A percentile compares a stretch with the other conserved stretches of the same genome.
Conservation (phyloP, 2,113 vertebrate species). For the Peromyscus californicus region DNA sequence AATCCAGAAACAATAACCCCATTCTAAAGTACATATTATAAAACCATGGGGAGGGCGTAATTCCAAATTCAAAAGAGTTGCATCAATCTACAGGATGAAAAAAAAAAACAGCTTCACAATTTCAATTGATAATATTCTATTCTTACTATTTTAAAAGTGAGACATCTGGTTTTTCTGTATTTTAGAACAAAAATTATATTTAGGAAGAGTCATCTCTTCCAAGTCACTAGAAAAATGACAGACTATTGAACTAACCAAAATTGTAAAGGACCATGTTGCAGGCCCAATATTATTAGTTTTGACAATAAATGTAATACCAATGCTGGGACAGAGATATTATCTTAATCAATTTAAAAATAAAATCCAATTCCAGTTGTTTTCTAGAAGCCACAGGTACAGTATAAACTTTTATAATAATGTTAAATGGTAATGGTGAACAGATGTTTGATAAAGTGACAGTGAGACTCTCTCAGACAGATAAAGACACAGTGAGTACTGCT, state of each 20-base stretch:
- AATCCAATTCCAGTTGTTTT: not conserved
- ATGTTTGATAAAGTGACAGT: not conserved
- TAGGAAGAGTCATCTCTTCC: not conserved
- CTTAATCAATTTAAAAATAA: not conserved
- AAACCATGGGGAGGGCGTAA: not conserved
- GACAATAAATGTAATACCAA: not conserved
- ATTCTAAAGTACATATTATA: not conserved
- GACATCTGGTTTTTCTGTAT: not conserved
- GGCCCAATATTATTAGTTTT: not conserved
- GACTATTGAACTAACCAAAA: not conserved
- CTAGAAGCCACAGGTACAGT: not conserved
- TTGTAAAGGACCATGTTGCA: not conserved
- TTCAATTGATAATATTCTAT: not conserved
- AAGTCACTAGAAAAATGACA: not conserved
- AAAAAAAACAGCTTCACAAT: not conserved
- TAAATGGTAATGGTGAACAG: not conserved
- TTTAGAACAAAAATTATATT: not conserved
- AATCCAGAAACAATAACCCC: not conserved
- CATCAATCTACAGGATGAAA: not conserved
- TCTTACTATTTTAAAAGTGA: not conserved
- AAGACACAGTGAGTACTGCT: not conserved
- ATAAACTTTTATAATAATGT: not conserved
- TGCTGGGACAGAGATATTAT: not conserved
- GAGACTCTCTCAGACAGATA: not conserved
- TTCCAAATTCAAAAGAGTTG: not conserved